Base-by-base conservation (phyloP, 1,140 invertebrate genomes). In the Tachypleus tridentatus region DNA sequence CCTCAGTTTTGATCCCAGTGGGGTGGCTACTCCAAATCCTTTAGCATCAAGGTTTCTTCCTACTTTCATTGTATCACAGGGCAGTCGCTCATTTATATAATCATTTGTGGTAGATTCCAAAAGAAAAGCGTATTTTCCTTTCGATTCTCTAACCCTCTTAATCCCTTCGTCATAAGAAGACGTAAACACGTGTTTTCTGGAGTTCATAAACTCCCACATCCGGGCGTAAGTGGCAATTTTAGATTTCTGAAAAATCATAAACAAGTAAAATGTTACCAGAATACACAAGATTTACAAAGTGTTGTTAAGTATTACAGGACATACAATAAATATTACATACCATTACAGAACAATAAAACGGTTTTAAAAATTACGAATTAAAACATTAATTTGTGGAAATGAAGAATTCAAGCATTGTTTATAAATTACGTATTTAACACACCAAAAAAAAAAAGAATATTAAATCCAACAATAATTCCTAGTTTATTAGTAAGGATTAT, bases 131-230 rank as follows among this genome's bases (percentile, higher is more conserved):
- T 94, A 97, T 77, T 96, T 93, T 57, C 84, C 83, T 80, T 91
- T 91, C 64, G 87, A 90, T 63, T 81, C 84, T 61, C 90, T 77
- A 51, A 94, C 91, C 65, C 87, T 79, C 64, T 82, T 78, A 66
- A 94, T 91, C 5, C 91, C 91, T 74, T 93, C 89, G 64, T 88
- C 87, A 74, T 94, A 92, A 3, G 84, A 84, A 65, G 81, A 78
- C 0, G 91, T 87, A 71, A 93, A 92, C 49, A 91, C 87, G 72
- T 91, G 83, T 70, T 87, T 87, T 69, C 86, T 79, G 8, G 86
- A 83, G 70, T 87, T 88, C 93, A 97, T 97, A 72, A 90, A 95
- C 72, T 93, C 87, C 91, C 91, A 97, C 94, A 97, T 97, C 76
- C 89, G 86, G 73, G 86, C 86, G 77, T 95, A 97, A 3, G 93